Percentiles rank a stretch among this genome's conserved stretches.
Evolutionary conservation across 1,140 invertebrate genomes (phyloP).

Genomic region (Pseudomyrmex pallidus): DNA sequence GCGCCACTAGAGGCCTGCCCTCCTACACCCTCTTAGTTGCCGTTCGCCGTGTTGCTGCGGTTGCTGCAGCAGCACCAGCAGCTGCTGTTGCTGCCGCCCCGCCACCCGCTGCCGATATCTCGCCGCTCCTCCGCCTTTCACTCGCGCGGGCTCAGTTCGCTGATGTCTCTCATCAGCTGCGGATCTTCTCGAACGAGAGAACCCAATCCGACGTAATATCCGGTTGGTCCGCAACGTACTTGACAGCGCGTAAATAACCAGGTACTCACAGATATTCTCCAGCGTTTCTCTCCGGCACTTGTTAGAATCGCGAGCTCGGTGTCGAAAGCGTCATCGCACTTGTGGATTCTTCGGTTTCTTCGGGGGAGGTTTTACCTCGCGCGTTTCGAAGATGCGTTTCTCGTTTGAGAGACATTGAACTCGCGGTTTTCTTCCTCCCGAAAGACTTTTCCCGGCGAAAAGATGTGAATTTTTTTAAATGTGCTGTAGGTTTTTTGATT

Average conservation of each 20-base stretch:
- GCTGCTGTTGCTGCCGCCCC: background rate
- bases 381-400: background rate
- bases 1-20: constrained; percentile 3
- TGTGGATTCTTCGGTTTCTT: background rate
- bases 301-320: background rate
- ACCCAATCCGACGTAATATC: constrained; percentile 10
- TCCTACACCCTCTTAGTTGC: background rate
- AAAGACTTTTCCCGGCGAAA: background rate
- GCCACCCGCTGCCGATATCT: constrained; percentile 21
- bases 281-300: background rate
- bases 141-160: constrained; percentile 78
- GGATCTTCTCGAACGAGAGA: constrained; percentile 55
- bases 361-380: background rate
- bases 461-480: background rate
- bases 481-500: background rate
- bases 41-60: constrained; percentile 3
- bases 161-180: constrained; percentile 77
- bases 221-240: background rate
- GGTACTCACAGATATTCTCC: background rate
- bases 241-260: background rate
- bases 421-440: background rate
- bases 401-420: constrained; percentile 12
- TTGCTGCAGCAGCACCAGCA: constrained; percentile 24
- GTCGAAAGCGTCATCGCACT: background rate
- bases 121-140: constrained; percentile 77